Percentiles rank a stretch among this genome's conserved stretches.
These are phyloP conservation scores for Heliangelus exortis DNA, from an alignment of 2,797 vertebrate species.

Conservation along the genomic window DNA sequence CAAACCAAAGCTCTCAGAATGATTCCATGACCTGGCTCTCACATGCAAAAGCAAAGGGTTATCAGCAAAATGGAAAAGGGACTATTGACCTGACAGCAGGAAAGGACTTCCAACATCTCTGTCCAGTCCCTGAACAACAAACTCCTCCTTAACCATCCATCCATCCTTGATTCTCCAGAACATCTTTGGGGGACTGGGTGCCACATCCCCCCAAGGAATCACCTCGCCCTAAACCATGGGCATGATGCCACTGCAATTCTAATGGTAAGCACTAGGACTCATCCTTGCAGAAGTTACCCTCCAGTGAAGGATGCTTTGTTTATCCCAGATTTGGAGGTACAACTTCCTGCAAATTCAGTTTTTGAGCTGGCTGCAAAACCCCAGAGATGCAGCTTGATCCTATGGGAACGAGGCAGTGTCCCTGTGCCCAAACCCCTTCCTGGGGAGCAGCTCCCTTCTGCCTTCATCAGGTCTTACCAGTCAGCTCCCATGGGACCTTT, in stretches of 20 bases:
- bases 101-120: background rate
- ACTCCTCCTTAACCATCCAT: background rate
- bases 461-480: background rate
- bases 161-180: background rate
- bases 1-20: background rate
- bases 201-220: background rate
- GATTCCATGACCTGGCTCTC: background rate
- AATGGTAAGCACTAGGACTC: background rate
- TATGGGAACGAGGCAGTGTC: background rate
- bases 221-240: background rate
- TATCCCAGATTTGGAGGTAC: background rate
- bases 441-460: background rate
- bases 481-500: background rate
- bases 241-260: background rate
- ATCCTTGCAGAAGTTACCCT: background rate
- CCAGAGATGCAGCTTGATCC: background rate
- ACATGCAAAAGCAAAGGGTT: background rate
- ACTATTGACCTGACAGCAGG: background rate
- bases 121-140: background rate
- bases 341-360: background rate
- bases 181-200: background rate
- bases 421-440: background rate
- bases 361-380: background rate
- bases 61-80: background rate
- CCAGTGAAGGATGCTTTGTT: background rate